phyloP scores from a whole-genome alignment of 64 coral and sea anemone genomes.

The Montipora efflorescens region DNA sequence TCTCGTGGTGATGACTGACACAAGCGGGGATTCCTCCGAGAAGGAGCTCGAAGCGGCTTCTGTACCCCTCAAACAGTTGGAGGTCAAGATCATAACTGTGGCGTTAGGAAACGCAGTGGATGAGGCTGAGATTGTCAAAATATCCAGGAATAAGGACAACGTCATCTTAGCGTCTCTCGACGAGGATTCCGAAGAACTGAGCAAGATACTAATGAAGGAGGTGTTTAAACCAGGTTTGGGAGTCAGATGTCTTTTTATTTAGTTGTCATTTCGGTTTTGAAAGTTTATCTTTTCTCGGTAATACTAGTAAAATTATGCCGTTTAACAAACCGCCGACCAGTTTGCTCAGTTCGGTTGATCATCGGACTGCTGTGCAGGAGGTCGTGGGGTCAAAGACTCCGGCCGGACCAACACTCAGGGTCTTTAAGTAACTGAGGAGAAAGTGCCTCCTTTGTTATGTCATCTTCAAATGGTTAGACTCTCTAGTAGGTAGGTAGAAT shows the following conservation, averaged over 20 bases:
- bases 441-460: too few relatives aligned
- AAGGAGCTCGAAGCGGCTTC: not conserved
- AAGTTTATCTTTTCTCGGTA: too few relatives aligned
- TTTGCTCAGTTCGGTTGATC: too few relatives aligned
- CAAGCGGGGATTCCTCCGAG: not conserved
- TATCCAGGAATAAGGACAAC: constrained; percentile 11
- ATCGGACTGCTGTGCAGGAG: too few relatives aligned
- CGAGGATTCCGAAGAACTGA: not conserved
- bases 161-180: constrained; percentile 27
- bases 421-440: too few relatives aligned
- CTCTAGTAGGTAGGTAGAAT: too few relatives aligned
- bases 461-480: too few relatives aligned
- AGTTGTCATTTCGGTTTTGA: not conserved
- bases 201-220: constrained; percentile 28
- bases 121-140: constrained; percentile 21
- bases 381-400: too few relatives aligned
- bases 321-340: too few relatives aligned
- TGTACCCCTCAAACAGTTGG: not conserved
- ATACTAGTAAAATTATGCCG: too few relatives aligned
- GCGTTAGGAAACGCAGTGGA: constrained; percentile 27
- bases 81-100: constrained; percentile 32
- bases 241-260: not conserved
- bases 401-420: too few relatives aligned
- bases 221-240: constrained; percentile 17
- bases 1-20: constrained; percentile 46